These are phyloP conservation scores for Archilochus colubris DNA, from an alignment of 2,113 vertebrate species.

Conservation along the genomic window DNA sequence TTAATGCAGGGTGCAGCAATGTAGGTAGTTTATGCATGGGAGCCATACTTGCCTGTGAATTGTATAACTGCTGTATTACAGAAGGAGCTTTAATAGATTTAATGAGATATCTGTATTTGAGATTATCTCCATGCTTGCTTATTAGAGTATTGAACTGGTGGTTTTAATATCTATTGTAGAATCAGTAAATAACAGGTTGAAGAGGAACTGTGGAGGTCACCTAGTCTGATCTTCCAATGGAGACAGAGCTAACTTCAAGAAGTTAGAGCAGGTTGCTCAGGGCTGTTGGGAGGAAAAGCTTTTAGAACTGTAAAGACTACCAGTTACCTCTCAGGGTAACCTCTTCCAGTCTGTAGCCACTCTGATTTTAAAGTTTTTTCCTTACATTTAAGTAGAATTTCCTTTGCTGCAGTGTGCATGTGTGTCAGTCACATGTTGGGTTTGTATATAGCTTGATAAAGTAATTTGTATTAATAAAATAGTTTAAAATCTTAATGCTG, in stretches of 20 bases:
- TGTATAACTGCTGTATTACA: background rate
- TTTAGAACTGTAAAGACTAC: background rate
- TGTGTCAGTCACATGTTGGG: fast-evolving
- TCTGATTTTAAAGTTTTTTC: background rate
- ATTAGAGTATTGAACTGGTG: background rate
- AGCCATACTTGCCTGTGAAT: background rate
- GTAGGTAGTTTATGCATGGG: background rate
- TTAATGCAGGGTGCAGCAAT: background rate
- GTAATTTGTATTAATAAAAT: background rate
- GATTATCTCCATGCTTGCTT: background rate
- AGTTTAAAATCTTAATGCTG: background rate
- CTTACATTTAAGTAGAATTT: background rate
- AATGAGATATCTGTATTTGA: background rate
- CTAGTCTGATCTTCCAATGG: background rate
- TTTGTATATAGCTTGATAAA: background rate
- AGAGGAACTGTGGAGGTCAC: background rate
- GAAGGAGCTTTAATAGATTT: background rate
- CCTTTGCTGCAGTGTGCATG: background rate
- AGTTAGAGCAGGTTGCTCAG: background rate
- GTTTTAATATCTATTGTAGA: background rate
- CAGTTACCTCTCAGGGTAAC: background rate
- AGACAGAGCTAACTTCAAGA: background rate
- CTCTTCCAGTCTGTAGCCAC: background rate
- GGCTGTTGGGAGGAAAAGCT: background rate
- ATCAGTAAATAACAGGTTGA: background rate